These are phyloP conservation scores for Mesoclemmys tuberculata DNA, from an alignment of 2,113 vertebrate species.

Conservation along the genomic window DNA sequence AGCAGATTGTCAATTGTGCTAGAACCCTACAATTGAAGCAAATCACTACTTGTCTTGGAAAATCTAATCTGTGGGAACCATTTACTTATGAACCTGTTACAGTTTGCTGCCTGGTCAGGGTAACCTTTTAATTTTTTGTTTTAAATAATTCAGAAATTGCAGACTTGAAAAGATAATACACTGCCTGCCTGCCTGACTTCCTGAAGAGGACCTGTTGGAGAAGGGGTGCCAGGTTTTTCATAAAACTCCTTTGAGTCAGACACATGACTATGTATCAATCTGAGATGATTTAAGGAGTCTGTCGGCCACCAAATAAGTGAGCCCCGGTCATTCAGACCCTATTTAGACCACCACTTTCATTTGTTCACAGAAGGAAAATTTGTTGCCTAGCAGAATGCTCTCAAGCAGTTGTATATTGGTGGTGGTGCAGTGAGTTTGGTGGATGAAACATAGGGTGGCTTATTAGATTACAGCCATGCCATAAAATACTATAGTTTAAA, in stretches of 20 bases:
- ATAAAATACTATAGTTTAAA: background rate
- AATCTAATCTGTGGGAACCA: background rate
- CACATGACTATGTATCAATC: rapidly evolving
- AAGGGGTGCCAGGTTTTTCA: background rate
- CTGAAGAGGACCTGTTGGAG: background rate
- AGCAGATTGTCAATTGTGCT: background rate
- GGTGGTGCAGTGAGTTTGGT: background rate
- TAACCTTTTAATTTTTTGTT: background rate
- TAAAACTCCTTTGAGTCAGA: background rate
- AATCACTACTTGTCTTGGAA: background rate
- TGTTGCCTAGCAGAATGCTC: background rate
- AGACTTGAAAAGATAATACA: background rate
- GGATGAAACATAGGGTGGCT: background rate
- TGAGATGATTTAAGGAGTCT: background rate
- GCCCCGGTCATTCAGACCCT: background rate
- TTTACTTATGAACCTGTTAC: background rate
- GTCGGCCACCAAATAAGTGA: background rate
- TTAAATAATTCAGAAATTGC: background rate
- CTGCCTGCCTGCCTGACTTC: background rate
- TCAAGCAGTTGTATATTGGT: background rate
- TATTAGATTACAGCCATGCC: background rate
- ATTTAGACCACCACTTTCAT: background rate
- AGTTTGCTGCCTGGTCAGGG: background rate
- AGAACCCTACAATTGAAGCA: background rate
- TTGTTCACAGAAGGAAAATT: background rate